These are phyloP conservation scores for Cephus sareptanus DNA, from an alignment of 2,888 invertebrate genomes.

Conservation along the genomic window DNA sequence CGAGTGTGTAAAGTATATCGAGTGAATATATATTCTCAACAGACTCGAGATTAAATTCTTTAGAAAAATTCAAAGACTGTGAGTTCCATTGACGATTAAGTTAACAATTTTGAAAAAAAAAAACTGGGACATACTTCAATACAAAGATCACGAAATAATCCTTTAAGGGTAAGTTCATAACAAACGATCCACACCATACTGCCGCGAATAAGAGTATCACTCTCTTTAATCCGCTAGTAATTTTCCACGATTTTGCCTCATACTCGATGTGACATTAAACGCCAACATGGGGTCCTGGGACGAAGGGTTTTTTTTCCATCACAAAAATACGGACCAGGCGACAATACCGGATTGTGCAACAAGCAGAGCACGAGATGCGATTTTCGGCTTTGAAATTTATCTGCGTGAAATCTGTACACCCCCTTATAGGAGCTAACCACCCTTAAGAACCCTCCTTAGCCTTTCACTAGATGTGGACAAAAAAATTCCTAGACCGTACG, in stretches of 20 bases:
- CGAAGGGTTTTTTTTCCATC: conserved; percentile 40
- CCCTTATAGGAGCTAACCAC: conserved; percentile 9
- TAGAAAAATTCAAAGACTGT: no score
- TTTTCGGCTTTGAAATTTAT: conserved; percentile 61
- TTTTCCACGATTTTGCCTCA: conserved; percentile 56
- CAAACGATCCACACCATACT: neutral
- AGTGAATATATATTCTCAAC: no score
- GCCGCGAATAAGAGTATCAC: neutral
- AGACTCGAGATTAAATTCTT: no score
- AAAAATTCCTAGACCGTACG: conserved; percentile 9
- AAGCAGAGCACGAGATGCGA: conserved; percentile 60
- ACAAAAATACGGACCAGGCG: conserved; percentile 28
- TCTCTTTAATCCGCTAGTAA: conserved; percentile 25
- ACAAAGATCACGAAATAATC: no score
- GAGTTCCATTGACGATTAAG: no score
- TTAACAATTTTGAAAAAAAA: no score
- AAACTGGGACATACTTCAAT: no score
- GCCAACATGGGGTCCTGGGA: conserved; percentile 32
- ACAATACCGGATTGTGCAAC: conserved; percentile 38
- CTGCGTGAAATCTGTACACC: conserved; percentile 56
- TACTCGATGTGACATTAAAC: conserved; percentile 54
- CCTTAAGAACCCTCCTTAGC: neutral
- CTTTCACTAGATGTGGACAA: conserved; percentile 1
- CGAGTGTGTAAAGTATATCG: no score
- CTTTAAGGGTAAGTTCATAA: no score